These are phyloP conservation scores for Chaetura pelagica DNA, from an alignment of 2,113 vertebrate species.

Conservation along the genomic window DNA sequence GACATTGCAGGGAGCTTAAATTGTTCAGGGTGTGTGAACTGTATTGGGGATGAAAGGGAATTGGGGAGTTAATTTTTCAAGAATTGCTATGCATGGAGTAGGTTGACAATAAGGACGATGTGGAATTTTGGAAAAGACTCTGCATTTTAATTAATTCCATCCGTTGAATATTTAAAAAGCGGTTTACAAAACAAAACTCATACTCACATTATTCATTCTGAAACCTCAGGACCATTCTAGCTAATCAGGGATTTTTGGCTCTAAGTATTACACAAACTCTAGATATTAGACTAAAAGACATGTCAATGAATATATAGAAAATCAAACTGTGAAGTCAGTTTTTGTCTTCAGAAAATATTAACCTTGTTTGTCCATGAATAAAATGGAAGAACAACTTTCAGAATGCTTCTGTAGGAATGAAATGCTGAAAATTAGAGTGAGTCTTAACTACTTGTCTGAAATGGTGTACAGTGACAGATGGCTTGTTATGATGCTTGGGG, in stretches of 20 bases:
- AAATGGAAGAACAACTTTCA: constrained; percentile 1
- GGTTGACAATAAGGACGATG: background rate
- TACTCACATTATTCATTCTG: background rate
- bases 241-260: constrained; percentile 8
- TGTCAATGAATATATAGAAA: background rate
- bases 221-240: background rate
- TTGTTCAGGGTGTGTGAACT: constrained; percentile 14
- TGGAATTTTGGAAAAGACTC: background rate
- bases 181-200: background rate
- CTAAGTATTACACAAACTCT: background rate
- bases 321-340: background rate
- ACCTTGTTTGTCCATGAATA: background rate
- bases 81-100: background rate
- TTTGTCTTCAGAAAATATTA: constrained; percentile 18
- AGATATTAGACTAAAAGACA: background rate
- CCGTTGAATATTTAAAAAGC: constrained; percentile 4
- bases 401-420: constrained; percentile 3
- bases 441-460: constrained; percentile 7
- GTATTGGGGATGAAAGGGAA: constrained; percentile 12
- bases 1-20: background rate
- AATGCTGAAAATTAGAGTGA: background rate
- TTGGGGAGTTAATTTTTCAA: background rate
- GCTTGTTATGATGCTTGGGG: background rate
- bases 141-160: background rate
- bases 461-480: background rate